A percentile compares a stretch with the other conserved stretches of the same genome.
phyloP scores from a whole-genome alignment of 2,113 vertebrate genomes.

The Ahaetulla prasina region DNA sequence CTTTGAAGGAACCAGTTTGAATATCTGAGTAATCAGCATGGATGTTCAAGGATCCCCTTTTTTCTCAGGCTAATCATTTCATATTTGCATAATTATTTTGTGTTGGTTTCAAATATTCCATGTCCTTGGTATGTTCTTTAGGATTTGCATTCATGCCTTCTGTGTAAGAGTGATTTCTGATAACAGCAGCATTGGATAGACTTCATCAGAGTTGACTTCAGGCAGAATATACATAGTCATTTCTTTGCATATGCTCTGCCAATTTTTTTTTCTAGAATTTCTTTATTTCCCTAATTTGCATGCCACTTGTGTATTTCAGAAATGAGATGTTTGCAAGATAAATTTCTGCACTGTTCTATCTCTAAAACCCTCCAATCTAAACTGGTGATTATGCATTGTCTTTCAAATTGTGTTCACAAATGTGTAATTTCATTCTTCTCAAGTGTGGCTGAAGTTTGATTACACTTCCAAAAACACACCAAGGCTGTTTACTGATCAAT shows the following conservation, averaged over 20 bases:
- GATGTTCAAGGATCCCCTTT: background rate
- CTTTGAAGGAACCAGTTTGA: background rate
- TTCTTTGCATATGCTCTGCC: background rate
- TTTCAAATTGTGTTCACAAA: conserved; percentile 26
- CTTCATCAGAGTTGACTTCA: background rate
- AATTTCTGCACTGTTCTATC: conserved; percentile 35
- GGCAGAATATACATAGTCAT: background rate
- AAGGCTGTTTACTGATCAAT: conserved; percentile 4
- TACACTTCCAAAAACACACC: conserved; percentile 29
- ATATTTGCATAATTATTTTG: background rate
- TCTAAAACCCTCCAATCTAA: conserved; percentile 28
- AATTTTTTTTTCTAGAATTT: background rate
- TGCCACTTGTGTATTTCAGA: conserved; percentile 2
- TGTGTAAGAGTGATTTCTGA: background rate
- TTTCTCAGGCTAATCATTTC: background rate
- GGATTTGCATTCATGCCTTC: background rate
- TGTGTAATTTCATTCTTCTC: conserved; percentile 17
- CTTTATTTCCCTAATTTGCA: conserved; percentile 9
- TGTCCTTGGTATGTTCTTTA: background rate
- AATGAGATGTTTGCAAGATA: conserved; percentile 1
- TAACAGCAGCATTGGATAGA: background rate
- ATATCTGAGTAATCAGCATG: background rate
- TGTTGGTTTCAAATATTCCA: background rate
- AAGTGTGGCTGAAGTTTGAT: conserved; percentile 26
- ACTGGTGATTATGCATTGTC: conserved; percentile 47